Base-by-base conservation (phyloP, 2,797 vertebrate species). In the Prunella strophiata region DNA sequence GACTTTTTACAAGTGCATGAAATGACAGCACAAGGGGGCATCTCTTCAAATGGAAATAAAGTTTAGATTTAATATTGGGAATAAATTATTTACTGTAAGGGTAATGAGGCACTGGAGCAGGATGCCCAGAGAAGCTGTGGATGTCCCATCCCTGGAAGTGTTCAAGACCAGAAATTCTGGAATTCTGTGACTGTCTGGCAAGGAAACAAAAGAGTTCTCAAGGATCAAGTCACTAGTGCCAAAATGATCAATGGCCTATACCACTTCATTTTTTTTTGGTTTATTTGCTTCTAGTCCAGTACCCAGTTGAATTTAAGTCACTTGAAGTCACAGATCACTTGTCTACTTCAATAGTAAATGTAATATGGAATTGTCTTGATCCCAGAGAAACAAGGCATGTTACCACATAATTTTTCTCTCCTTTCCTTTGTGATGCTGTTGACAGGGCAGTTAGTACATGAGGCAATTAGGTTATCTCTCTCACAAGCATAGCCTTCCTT, bases 301-400 rank as follows among this genome's bases (percentile, higher is more conserved):
- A 36, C 3, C 7, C 27, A 7, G 7, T 42, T 73, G 59, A 76
- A 88, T 16, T 80, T 57, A 50, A 77, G 29, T 52, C 20, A 61
- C 21, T 11, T 72, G 13, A 76, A 70, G 29, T 18, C 2, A 2
- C 0, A 0, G 26, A 42, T 9, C 9, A 23, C 9, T 38, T 75
- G 17, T 42, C 17, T 63, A 30, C 8, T 81, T 84, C 21, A 62
- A 13, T 11, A 58, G 4, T 36, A 66, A 74, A 36, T 34, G 6
- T 19, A 45, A 43, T 54, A 59, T 2, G 74, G 34, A 32, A 32
- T 59, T 62, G 2, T 38, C 58, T 58, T 43, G 11, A 32, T 59
- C 7, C 8, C 63, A 30, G 13, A 38, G 27, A 89, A 85, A 36
- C 18, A 67, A 87, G 40, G 5, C 27, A 55, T 13, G 15, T 4